These are phyloP conservation scores for Prietella phreatophila DNA, from an alignment of 2,113 vertebrate genomes.

Conservation along the genomic window DNA sequence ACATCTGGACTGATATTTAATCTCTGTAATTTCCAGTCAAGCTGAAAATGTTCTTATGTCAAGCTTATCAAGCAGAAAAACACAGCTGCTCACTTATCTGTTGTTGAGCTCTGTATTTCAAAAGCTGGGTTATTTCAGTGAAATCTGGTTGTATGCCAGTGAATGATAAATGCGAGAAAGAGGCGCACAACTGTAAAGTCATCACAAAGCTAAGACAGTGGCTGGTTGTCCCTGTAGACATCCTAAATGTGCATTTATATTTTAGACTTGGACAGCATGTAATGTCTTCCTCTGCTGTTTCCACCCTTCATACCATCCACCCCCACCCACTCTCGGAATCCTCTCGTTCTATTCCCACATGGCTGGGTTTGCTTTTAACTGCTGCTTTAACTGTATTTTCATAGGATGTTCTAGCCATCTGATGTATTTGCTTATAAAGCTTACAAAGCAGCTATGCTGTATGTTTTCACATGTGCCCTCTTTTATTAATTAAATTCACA, in stretches of 20 bases:
- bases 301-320: neutral
- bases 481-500: neutral
- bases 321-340: neutral
- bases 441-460: neutral
- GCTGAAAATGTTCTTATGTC: constrained; percentile 1
- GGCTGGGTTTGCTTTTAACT: constrained; percentile 21
- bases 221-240: constrained; percentile 24
- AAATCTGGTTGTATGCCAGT: constrained; percentile 1
- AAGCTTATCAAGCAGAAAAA: constrained; percentile 8
- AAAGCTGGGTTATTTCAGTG: constrained; percentile 1
- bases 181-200: constrained; percentile 19
- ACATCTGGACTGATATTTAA: constrained; percentile 16
- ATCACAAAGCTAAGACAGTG: constrained; percentile 30
- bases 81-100: neutral
- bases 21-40: constrained; percentile 2
- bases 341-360: constrained; percentile 13
- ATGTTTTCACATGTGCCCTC: neutral
- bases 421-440: constrained; percentile 6
- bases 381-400: constrained; percentile 18
- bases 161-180: neutral
- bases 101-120: neutral
- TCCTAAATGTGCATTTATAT: constrained; percentile 43
- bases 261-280: constrained; percentile 29
- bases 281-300: constrained; percentile 22
- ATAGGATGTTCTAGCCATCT: constrained; percentile 10